Evolutionary conservation across 2,113 vertebrate genomes (phyloP), one percentile per base, ranked within the genome.

Genomic region (Mastomys coucha): DNA sequence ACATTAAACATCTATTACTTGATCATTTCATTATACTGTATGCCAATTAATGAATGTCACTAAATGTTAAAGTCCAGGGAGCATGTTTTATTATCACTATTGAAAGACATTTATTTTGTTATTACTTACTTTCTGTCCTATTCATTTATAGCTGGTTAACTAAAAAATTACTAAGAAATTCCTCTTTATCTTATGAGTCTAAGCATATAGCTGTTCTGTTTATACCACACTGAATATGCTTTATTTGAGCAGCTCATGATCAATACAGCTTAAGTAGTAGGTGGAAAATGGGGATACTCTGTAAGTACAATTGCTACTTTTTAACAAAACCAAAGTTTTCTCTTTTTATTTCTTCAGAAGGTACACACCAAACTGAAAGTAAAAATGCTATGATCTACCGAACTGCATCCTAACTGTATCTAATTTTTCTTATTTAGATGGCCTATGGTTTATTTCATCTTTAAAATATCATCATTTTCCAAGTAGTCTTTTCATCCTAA

Each of bases 271-370:
- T 86, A 75, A 91, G 14, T 90, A 45, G 26, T 85, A 67, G 22
- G 49, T 51, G 0, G 58, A 45, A 85, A 13, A 7, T 53, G 5
- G 12, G 28, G 91, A 86, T 67, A 86, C 39, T 88, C 73, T 89
- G 28, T n/a, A 63, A 19, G 72, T 86, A 11, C 88, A 92, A 94
- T 19, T 92, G 5, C 31, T n/a, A 51, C 70, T 91, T 91, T 85
- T 77, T 77, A 81, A 65, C 17, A 88, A 94, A 53, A 20, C 13
- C 60, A 26, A 90, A 76, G 81, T 9, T 88, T 80, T 91, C 73
- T 93, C 12, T 77, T 84, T 96, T 81, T 70, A 65, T 88, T 67
- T 26, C 90, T 95, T 88, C 65, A 91, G 36, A 89, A 96, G 67
- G 5, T 5, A 60, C 73, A 93, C 60, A 69, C 2, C 58, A 89